Conservation (phyloP, 1,140 invertebrate species). For the Drosophila paulistorum region DNA sequence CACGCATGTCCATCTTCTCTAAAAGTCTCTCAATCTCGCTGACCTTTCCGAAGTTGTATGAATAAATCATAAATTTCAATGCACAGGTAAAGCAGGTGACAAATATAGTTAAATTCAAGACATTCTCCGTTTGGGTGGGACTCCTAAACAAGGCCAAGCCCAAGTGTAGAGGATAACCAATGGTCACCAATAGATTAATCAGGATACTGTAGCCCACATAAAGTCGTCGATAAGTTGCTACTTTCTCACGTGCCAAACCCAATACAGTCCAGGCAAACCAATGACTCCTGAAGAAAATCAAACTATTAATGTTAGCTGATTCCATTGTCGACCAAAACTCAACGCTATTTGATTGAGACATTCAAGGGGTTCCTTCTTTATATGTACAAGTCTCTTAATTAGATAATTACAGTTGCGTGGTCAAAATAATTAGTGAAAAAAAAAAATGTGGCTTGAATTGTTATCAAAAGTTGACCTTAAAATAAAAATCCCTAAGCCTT, state of each 20-base stretch:
- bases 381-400: conserved; percentile 33
- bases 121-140: conserved; percentile 44
- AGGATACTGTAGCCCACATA: conserved; percentile 37
- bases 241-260: conserved; percentile 23
- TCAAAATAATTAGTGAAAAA: conserved; percentile 40
- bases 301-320: conserved; percentile 32
- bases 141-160: conserved; percentile 47
- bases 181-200: conserved; percentile 48
- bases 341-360: conserved; percentile 4
- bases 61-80: conserved; percentile 55
- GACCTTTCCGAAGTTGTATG: conserved; percentile 50
- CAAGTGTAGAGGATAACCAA: conserved; percentile 63
- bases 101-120: conserved; percentile 54
- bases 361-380: conserved; percentile 17
- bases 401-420: conserved; percentile 49
- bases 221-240: conserved; percentile 2
- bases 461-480: background rate
- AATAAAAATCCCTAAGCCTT: background rate
- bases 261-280: conserved; percentile 48
- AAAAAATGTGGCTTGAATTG: background rate
- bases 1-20: conserved; percentile 40
- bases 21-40: conserved; percentile 48
- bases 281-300: conserved; percentile 52
- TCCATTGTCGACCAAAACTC: background rate
- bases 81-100: conserved; percentile 49